Conservation (phyloP, 2,113 vertebrate genomes). For the Bujurquina vittata region DNA sequence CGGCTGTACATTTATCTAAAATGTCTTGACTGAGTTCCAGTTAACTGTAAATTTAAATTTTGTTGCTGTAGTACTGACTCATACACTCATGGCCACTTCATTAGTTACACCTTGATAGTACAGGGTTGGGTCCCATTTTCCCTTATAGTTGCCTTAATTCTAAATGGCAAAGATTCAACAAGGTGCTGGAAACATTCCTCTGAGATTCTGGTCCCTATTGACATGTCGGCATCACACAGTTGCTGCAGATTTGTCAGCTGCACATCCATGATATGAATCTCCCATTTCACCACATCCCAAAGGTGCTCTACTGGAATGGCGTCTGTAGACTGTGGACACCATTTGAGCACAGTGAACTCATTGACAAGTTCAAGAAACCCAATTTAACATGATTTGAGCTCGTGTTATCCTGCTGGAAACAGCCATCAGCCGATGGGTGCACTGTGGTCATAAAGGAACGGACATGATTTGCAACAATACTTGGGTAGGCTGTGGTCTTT, state of each 20-base stretch:
- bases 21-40: background rate
- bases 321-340: background rate
- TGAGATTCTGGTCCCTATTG: background rate
- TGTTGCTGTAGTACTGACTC: background rate
- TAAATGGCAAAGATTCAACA: background rate
- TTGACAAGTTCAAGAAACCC: background rate
- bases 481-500: no score
- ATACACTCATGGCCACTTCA: background rate
- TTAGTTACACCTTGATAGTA: background rate
- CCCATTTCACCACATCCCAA: rapidly evolving
- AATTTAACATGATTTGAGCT: background rate
- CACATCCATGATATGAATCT: background rate
- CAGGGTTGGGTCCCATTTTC: background rate
- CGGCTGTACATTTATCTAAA: background rate
- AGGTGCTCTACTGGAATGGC: background rate
- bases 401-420: no score
- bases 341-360: background rate
- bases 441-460: no score
- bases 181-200: background rate
- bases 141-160: background rate
- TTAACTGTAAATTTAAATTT: background rate
- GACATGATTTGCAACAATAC: no score
- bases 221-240: background rate
- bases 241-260: background rate
- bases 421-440: no score